A percentile compares a stretch with the other conserved stretches of the same genome.
These are phyloP conservation scores for Myioborus miniatus DNA, from an alignment of 2,797 vertebrate species.

Conservation along the genomic window DNA sequence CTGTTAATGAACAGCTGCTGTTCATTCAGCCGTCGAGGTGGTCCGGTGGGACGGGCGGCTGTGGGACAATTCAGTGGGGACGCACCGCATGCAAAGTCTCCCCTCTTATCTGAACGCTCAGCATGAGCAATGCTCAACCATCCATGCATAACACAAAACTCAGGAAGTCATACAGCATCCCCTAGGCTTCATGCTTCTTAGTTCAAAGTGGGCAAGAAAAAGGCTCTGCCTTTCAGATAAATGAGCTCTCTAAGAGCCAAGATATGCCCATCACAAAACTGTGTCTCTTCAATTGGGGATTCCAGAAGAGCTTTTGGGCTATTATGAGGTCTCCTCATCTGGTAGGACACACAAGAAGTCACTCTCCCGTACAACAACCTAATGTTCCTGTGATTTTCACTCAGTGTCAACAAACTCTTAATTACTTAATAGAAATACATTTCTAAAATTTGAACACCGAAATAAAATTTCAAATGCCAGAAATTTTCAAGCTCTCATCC, in stretches of 20 bases:
- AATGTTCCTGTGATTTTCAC: not conserved
- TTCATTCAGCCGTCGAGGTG: not conserved
- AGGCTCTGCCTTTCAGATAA: not conserved
- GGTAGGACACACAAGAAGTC: not conserved
- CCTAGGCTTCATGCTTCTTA: not conserved
- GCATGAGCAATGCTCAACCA: not conserved
- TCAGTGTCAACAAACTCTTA: not conserved
- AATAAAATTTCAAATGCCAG: not conserved
- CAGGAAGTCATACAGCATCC: not conserved
- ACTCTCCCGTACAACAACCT: not conserved
- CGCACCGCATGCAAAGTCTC: accelerated
- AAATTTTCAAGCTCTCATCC: not conserved
- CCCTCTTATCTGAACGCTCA: accelerated
- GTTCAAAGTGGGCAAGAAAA: not conserved
- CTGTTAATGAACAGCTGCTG: constrained; percentile 42
- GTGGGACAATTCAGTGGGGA: not conserved
- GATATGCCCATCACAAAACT: not conserved
- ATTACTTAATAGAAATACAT: not conserved
- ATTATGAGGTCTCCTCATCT: not conserved
- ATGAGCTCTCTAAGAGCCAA: not conserved
- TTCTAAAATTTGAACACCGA: not conserved
- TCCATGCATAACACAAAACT: not conserved
- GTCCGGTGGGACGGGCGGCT: not conserved
- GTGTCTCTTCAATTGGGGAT: accelerated
- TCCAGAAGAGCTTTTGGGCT: not conserved